Conservation (phyloP, 2,888 invertebrate genomes). For the Drosophila incognita region DNA sequence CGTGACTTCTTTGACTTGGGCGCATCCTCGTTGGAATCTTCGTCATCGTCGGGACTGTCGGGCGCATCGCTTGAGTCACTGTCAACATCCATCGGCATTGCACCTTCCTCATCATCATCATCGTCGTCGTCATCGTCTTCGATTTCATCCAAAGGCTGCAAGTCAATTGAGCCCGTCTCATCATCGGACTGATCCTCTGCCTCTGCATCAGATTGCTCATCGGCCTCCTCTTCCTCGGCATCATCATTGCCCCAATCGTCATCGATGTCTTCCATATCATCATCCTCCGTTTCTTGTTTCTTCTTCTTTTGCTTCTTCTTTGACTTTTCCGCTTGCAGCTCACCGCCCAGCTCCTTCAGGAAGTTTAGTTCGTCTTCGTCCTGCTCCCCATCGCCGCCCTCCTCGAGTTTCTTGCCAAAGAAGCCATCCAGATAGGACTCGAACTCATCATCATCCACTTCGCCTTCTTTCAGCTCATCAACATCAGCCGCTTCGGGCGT, state of each 20-base stretch:
- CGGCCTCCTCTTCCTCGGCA: conserved; percentile 79
- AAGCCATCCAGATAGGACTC: conserved; percentile 86
- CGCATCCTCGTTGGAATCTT: conserved; percentile 57
- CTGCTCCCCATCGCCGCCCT: conserved; percentile 86
- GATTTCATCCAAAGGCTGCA: conserved; percentile 59
- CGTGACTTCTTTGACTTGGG: conserved; percentile 80
- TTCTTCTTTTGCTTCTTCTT: conserved; percentile 75
- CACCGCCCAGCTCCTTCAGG: conserved; percentile 88
- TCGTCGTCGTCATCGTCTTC: conserved; percentile 70
- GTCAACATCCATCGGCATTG: conserved; percentile 69
- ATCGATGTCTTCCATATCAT: conserved; percentile 82
- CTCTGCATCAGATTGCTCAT: conserved; percentile 67
- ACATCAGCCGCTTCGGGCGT: conserved; percentile 77
- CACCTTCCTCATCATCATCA: conserved; percentile 68
- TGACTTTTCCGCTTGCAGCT: conserved; percentile 70
- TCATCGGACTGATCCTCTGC: conserved; percentile 82
- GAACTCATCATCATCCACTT: conserved; percentile 88
- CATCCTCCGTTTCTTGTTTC: conserved; percentile 81
- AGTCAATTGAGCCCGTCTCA: conserved; percentile 78
- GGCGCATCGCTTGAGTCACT: conserved; percentile 68
- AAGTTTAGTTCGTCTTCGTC: conserved; percentile 88
- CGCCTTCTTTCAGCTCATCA: conserved; percentile 88
- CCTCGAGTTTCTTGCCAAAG: conserved; percentile 85
- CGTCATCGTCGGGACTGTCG: conserved; percentile 69
- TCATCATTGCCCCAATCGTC: conserved; percentile 77